Conservation (phyloP, 1,140 invertebrate species). For the Drosophila pandora region DNA sequence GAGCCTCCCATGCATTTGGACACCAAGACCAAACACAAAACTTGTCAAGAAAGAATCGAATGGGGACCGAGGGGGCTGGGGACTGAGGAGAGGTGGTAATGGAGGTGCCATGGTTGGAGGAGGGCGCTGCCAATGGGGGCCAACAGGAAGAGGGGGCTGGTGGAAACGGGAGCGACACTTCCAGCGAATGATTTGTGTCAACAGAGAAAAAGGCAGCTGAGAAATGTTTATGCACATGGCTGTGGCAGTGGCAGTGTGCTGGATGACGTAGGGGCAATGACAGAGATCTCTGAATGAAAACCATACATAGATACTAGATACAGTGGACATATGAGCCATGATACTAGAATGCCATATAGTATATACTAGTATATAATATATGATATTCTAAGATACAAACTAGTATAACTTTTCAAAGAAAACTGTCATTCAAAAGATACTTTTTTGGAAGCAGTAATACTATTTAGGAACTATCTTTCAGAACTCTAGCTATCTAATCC, state of each 20-base stretch:
- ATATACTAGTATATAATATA: no score
- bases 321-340: neutral
- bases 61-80: neutral
- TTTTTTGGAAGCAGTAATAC: no score
- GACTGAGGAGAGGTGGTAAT: neutral
- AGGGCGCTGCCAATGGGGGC: no score
- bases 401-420: no score
- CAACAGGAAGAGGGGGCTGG: slow-evolving; percentile 24
- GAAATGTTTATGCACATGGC: slow-evolving; percentile 54
- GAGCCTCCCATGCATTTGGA: slow-evolving; percentile 48
- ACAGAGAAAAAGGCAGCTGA: slow-evolving; percentile 66
- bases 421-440: no score
- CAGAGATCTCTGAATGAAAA: slow-evolving; percentile 51
- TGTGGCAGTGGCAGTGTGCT: slow-evolving; percentile 16
- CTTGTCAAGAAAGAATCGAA: slow-evolving; percentile 21
- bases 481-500: no score
- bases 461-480: no score
- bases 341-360: no score
- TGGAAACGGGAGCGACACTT: slow-evolving; percentile 61
- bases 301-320: slow-evolving; percentile 18
- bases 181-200: slow-evolving; percentile 76
- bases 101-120: neutral
- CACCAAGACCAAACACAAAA: slow-evolving; percentile 60
- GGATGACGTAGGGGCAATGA: slow-evolving; percentile 43
- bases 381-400: no score